These are phyloP conservation scores for Mormyrus iriodes DNA, from an alignment of 2,113 vertebrate species.

Conservation along the genomic window DNA sequence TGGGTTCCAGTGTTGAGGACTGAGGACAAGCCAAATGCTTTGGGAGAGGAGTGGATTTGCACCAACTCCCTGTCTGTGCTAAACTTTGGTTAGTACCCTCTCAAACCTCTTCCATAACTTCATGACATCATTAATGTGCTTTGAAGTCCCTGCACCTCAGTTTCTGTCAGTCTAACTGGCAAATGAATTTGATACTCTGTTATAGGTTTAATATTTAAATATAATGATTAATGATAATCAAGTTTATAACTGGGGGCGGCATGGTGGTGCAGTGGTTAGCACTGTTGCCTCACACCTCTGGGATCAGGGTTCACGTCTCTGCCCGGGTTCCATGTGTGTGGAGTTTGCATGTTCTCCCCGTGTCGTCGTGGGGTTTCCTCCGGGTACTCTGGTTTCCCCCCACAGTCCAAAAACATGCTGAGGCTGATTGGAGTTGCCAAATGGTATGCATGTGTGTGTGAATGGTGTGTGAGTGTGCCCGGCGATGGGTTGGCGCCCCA, in stretches of 20 bases:
- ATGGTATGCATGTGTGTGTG: too few species aligned
- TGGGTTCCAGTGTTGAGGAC: constrained; percentile 80
- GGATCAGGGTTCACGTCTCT: too few species aligned
- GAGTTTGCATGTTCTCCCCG: too few species aligned
- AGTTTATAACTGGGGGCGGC: not conserved
- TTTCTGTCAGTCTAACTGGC: not conserved
- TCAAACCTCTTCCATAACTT: not conserved
- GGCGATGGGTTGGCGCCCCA: too few species aligned
- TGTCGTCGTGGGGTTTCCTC: too few species aligned
- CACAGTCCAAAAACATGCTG: too few species aligned
- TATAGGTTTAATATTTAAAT: not conserved
- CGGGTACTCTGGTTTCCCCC: too few species aligned
- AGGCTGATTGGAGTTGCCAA: too few species aligned
- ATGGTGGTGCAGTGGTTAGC: too few species aligned
- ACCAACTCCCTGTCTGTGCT: constrained; percentile 79
- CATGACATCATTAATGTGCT: not conserved
- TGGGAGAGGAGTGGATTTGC: constrained; percentile 84
- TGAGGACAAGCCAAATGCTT: constrained; percentile 52
- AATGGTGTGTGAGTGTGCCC: too few species aligned
- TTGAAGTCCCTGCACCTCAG: not conserved
- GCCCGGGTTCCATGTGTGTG: too few species aligned
- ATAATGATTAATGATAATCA: not conserved
- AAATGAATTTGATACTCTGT: not conserved
- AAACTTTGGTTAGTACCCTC: constrained; percentile 75
- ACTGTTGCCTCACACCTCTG: too few species aligned